phyloP scores from a whole-genome alignment of 2,113 vertebrate species.

The Lepus americanus region DNA sequence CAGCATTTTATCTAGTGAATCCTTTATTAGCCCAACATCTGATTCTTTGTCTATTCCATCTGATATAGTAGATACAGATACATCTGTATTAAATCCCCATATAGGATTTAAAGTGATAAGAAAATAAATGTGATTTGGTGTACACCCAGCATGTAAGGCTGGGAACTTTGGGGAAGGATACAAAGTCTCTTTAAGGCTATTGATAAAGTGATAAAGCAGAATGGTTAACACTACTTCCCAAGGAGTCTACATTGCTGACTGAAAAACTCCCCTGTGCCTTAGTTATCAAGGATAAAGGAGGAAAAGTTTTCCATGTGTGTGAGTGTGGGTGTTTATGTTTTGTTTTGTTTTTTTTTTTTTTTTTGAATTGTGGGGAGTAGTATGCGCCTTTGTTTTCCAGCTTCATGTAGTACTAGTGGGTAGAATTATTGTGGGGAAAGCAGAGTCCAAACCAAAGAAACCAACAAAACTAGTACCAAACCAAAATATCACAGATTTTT shows the following conservation, averaged over 20 bases:
- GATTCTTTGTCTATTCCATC: background rate
- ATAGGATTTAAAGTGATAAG: background rate
- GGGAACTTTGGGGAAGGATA: background rate
- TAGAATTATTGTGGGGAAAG: background rate
- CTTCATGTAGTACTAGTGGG: background rate
- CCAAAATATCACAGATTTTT: background rate
- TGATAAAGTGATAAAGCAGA: background rate
- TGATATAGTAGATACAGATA: background rate
- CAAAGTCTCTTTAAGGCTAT: background rate
- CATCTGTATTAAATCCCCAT: background rate
- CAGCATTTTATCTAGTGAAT: background rate
- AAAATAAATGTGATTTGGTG: conserved; percentile 9
- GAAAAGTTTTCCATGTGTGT: background rate
- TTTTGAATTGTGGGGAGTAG: background rate
- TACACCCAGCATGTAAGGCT: background rate
- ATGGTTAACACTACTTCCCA: background rate
- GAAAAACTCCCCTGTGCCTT: background rate
- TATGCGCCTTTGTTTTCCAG: background rate
- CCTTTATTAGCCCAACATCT: background rate
- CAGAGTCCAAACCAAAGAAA: background rate
- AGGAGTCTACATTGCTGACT: background rate
- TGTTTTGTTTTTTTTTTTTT: background rate
- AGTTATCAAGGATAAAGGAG: background rate
- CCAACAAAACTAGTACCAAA: background rate
- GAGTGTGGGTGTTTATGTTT: background rate